Evolutionary conservation across 35 echinoderm and acorn worm genomes (phyloP).

Genomic region (Ptychodera flava): DNA sequence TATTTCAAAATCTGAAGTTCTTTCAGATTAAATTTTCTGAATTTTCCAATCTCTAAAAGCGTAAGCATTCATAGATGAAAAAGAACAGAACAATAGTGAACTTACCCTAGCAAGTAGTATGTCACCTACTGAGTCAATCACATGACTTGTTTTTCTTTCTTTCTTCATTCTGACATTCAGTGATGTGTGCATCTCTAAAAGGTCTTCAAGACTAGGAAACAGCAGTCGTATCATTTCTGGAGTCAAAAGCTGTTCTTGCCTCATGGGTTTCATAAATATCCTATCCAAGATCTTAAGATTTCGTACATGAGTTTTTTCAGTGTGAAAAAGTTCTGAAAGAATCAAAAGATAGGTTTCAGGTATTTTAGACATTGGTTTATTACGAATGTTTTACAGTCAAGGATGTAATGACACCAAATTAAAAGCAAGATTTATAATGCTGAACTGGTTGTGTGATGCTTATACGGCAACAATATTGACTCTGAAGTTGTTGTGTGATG

Average conservation of each 20-base stretch:
- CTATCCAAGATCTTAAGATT: slow-evolving; percentile 73
- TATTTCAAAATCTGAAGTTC: too few species aligned
- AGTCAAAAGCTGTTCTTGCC: slow-evolving; percentile 20
- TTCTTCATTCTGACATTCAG: slow-evolving; percentile 90
- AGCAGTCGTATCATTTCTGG: slow-evolving; percentile 42
- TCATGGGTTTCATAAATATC: slow-evolving; percentile 72
- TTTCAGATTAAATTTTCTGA: too few species aligned
- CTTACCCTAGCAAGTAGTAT: slow-evolving; percentile 79
- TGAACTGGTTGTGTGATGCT: too few species aligned
- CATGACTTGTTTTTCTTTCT: slow-evolving; percentile 66
- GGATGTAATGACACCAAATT: too few species aligned
- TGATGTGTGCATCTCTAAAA: slow-evolving; percentile 62
- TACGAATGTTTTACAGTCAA: too few species aligned
- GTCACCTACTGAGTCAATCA: slow-evolving; percentile 61
- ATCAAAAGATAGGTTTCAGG: background rate
- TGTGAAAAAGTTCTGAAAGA: slow-evolving; percentile 81
- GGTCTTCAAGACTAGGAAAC: slow-evolving; percentile 65
- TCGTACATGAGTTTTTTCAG: slow-evolving; percentile 79
- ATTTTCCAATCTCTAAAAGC: too few species aligned
- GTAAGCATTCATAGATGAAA: too few species aligned
- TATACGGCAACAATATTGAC: too few species aligned
- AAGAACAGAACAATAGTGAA: too few species aligned
- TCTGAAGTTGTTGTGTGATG: too few species aligned
- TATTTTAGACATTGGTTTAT: too few species aligned
- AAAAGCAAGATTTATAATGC: too few species aligned